phyloP scores from a whole-genome alignment of 2,888 invertebrate genomes.

The Drosophila paramelanica region DNA sequence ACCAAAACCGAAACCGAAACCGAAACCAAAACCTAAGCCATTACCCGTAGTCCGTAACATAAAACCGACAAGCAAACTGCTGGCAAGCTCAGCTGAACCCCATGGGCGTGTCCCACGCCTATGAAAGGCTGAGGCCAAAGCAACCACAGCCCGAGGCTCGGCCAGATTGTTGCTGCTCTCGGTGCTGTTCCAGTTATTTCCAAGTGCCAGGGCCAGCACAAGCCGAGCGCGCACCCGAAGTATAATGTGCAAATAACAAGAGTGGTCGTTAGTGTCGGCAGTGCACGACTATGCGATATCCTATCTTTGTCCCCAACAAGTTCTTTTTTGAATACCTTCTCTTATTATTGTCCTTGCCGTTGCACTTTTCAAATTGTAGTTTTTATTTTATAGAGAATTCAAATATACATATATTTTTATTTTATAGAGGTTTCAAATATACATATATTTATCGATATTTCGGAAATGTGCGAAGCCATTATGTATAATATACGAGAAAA shows the following conservation, averaged over 20 bases:
- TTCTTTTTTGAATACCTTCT: not conserved
- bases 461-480: too few species aligned
- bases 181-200: constrained; percentile 9
- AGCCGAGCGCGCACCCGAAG: constrained; percentile 1
- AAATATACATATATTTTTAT: too few species aligned
- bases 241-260: constrained; percentile 21
- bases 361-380: too few species aligned
- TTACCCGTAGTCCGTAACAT: constrained; percentile 23
- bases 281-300: not conserved
- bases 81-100: constrained; percentile 5
- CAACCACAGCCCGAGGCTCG: constrained; percentile 14
- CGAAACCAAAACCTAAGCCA: constrained; percentile 15
- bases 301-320: not conserved
- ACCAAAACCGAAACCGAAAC: constrained; percentile 20
- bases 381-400: too few species aligned
- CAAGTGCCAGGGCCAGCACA: constrained; percentile 11
- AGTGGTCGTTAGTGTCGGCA: not conserved
- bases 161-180: constrained; percentile 19
- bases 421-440: too few species aligned
- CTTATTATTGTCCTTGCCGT: too few species aligned
- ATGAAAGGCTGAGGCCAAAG: constrained; percentile 14
- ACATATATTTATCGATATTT: too few species aligned
- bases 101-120: too few species aligned
- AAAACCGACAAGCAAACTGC: constrained; percentile 29
- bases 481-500: too few species aligned